Conservation (phyloP, 2,113 vertebrate species). For the Scomber japonicus region DNA sequence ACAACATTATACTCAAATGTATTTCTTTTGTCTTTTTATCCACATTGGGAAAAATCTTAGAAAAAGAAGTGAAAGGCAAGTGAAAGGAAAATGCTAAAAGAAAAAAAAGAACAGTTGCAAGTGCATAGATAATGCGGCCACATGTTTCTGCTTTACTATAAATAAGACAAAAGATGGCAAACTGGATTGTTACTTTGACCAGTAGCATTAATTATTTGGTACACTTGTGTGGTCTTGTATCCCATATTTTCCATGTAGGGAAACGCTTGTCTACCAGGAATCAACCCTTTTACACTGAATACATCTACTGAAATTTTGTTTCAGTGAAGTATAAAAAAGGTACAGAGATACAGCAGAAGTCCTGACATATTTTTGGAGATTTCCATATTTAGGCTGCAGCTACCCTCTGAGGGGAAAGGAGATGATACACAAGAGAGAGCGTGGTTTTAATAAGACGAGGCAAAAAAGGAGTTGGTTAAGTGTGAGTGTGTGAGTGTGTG, state of each 20-base stretch:
- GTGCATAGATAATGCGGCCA: not conserved
- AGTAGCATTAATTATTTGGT: not conserved
- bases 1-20: not conserved
- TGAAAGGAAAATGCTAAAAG: not conserved
- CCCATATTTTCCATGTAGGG: not conserved
- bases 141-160: not conserved
- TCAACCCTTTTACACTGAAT: not conserved
- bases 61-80: too few species aligned
- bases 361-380: slow-evolving; percentile 25
- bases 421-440: slow-evolving; percentile 16
- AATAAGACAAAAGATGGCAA: not conserved
- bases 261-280: not conserved
- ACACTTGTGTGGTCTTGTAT: not conserved
- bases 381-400: slow-evolving; percentile 39
- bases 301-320: not conserved
- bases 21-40: not conserved
- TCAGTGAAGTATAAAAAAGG: slow-evolving; percentile 13
- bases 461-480: not conserved
- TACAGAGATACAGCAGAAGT: slow-evolving; percentile 16
- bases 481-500: not conserved
- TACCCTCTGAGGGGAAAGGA: slow-evolving; percentile 28
- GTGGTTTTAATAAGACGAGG: not conserved
- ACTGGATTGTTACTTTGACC: not conserved
- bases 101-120: not conserved
- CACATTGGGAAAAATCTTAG: not conserved